Percentiles rank a stretch among this genome's conserved stretches.
phyloP scores from a whole-genome alignment of 2,797 vertebrate genomes.

The Loriculus beryllinus region DNA sequence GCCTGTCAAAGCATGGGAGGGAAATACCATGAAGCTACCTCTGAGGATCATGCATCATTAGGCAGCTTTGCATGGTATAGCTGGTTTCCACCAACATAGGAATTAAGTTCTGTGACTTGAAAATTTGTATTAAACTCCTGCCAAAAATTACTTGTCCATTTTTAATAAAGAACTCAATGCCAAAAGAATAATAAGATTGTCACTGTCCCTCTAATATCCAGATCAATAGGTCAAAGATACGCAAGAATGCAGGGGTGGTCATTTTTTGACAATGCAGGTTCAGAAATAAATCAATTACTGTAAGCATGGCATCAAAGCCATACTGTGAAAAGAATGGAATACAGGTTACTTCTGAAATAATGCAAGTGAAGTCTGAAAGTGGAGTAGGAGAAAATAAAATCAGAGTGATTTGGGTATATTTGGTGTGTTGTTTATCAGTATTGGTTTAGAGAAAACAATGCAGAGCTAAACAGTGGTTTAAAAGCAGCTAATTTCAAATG shows the following conservation, averaged over 20 bases:
- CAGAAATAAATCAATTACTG: background rate
- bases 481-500: background rate
- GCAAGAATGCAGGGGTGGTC: fast-evolving
- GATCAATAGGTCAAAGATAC: background rate
- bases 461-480: background rate
- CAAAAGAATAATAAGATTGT: background rate
- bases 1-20: background rate
- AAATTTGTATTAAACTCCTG: background rate
- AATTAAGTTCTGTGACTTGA: background rate
- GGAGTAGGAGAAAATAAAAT: background rate
- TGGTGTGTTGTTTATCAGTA: background rate
- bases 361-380: background rate
- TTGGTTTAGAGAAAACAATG: background rate
- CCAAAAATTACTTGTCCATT: background rate
- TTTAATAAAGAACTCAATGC: background rate
- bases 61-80: background rate
- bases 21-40: background rate
- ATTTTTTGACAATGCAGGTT: background rate
- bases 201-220: background rate
- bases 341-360: background rate
- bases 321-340: background rate
- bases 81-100: background rate
- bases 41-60: background rate
- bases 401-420: background rate
- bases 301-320: background rate